Evolutionary conservation across 2,113 vertebrate genomes (phyloP).

Genomic region (Zapus hudsonius): DNA sequence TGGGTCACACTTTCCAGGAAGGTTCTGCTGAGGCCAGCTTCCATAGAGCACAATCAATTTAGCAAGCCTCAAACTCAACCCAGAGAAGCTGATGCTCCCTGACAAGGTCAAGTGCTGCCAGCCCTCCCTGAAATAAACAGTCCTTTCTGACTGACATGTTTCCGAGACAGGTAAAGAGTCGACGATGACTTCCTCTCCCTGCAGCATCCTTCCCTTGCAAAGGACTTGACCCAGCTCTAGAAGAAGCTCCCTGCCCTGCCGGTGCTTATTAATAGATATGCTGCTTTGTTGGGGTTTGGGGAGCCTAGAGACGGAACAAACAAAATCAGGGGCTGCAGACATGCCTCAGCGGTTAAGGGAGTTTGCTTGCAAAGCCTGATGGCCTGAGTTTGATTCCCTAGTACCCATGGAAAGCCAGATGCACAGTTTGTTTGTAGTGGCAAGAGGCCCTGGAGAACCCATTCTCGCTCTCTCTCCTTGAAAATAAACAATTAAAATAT

Average conservation of each 20-base stretch:
- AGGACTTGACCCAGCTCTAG: not conserved
- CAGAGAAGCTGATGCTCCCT: not conserved
- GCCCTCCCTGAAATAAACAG: not conserved
- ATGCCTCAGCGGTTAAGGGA: too few relatives aligned
- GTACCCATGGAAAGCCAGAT: too few relatives aligned
- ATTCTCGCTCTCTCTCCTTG: too few relatives aligned
- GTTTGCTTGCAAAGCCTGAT: too few relatives aligned
- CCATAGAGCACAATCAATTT: not conserved
- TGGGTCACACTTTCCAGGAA: not conserved
- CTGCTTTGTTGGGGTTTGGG: too few relatives aligned
- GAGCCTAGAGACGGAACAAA: not conserved
- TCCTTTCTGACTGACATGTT: not conserved
- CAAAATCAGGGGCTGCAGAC: not conserved
- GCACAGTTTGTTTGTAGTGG: too few relatives aligned
- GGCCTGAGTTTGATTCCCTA: too few relatives aligned
- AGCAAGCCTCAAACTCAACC: not conserved
- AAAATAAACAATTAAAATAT: too few relatives aligned
- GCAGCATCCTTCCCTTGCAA: not conserved
- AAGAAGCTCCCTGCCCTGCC: not conserved
- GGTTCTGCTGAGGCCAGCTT: not conserved
- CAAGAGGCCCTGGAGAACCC: too few relatives aligned
- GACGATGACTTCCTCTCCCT: not conserved
- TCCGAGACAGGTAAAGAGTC: not conserved
- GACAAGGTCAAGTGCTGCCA: not conserved
- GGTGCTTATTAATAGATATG: conserved; percentile 17